Base-by-base conservation (phyloP, 2,797 vertebrate genomes). In the Ispidina picta region DNA sequence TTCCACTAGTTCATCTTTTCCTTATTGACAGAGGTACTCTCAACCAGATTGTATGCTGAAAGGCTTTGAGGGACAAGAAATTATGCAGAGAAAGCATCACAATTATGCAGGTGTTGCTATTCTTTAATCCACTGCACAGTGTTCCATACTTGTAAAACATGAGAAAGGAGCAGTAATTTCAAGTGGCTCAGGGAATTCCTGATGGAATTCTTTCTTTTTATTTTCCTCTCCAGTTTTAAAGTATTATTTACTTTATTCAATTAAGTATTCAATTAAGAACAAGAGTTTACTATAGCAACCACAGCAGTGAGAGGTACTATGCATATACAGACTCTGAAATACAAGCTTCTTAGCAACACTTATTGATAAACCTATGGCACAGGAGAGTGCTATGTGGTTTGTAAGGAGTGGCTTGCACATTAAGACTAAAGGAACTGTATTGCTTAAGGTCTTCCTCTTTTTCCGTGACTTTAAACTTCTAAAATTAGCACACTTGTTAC, bases 201-300 rank as follows among this genome's bases (percentile, higher is more conserved):
- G 89, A 70, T 82, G 41, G 55, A 80, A 44, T 84, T 87, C 35
- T 54, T 89, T 62, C 86, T 83, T 83, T 95, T 92, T 91, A 86
- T 90, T 81, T 91, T 69, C 52, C 56, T 88, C 89, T 89, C 73
- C 70, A 68, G 54, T 86, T 96, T 92, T 91, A 86, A 97, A 97
- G 94, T 95, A 96, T 96, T 97, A 96, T 97, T 97, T 97, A 95
- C 86, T 95, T 80, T 82, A 88, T 39, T 39, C 37, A 15, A 39
- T 39, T 39, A 39, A 39, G 89, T 86, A 92, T 95, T 96, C 94
- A 96, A 96, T 97, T 94, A 94, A 96, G 92, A 97, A 95, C 84
- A 96, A 96, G 93, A 28, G 64, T 90, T 97, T 33, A 31, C 96
- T 97, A 97, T 97, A 97, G 96, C 94, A 97, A 96, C 97, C 74